Base-by-base conservation (phyloP, 2,113 vertebrate species). In the Dryoscopus gambensis region DNA sequence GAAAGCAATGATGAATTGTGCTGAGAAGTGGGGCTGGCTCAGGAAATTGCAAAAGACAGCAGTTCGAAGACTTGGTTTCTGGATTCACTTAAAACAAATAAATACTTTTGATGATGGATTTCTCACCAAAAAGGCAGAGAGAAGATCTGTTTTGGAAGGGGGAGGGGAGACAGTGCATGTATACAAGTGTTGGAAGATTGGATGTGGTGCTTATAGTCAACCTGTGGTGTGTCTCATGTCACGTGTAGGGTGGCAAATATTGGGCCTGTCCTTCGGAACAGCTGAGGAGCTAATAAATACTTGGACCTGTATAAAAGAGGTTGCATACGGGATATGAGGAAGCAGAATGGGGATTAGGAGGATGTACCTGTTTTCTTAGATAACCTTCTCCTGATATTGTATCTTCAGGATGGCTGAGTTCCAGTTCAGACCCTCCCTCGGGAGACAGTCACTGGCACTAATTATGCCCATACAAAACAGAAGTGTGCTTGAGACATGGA, bases 21-120 rank as follows among this genome's bases (percentile, higher is more conserved):
- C 56, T 67, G 77, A 83, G 91, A 90, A 90, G 75, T 44, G 31
- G 46, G 53, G 64, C 30, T 25, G 60, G 74, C 74, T 85, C 90
- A 96, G 92, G 82, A 97, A 97, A 96, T 81, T 90, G 85, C 79
- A 93, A 71, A 89, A 89, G 85, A 94, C 86, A 78, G 70, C 52
- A 63, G 75, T 78, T 95, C 0, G 11, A 82, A 87, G 39, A 46
- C 67, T 75, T 39, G 31, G 65, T 78, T 90, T 93, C 85, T 95
- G 91, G 67, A 79, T 95, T 93, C 69, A 87, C 86, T 88, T 96
- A 87, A 86, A 96, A 79, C 52, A 91, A 86, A 59, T 31, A 88
- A 82, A 94, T 52, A 79, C 46, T 90, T 88, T 21, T 67, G 64
- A 80, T 84, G 57, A 74, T 33, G 52, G 31, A 24, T 78, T 93